Evolutionary conservation across 2,797 vertebrate genomes (phyloP).

Genomic region (Gymnodraco acuticeps): DNA sequence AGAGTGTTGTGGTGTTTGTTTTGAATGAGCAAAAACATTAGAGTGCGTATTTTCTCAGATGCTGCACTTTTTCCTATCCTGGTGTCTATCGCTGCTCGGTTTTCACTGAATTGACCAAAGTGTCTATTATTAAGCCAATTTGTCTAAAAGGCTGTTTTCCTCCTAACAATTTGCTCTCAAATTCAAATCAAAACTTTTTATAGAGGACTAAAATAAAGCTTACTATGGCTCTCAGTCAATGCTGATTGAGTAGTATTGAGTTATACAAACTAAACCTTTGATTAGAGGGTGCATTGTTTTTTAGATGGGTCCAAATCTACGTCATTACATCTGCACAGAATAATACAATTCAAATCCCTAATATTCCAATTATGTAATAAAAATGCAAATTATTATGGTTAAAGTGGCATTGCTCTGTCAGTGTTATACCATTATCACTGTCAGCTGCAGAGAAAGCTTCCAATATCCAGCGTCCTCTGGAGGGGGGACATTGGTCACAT

Average conservation of each 20-base stretch:
- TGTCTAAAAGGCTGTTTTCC: constrained; percentile 43
- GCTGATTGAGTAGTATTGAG: constrained; percentile 21
- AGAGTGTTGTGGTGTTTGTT: constrained; percentile 82
- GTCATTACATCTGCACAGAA: constrained; percentile 47
- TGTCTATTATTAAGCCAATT: constrained; percentile 59
- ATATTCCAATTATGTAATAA: constrained; percentile 67
- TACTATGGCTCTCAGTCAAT: constrained; percentile 30
- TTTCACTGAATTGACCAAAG: constrained; percentile 18
- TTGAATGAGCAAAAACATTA: constrained; percentile 83
- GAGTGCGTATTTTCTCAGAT: constrained; percentile 44
- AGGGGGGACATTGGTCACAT: constrained; percentile 48
- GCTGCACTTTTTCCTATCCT: constrained; percentile 59
- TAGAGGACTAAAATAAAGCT: constrained; percentile 30
- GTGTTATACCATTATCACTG: constrained; percentile 50
- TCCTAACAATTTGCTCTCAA: constrained; percentile 41
- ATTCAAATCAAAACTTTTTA: constrained; percentile 32
- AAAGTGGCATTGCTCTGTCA: constrained; percentile 57
- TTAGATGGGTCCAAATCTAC: constrained; percentile 51
- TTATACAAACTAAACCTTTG: constrained; percentile 52
- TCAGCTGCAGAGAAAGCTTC: constrained; percentile 44
- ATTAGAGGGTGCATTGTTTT: constrained; percentile 52
- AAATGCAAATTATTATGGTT: constrained; percentile 68
- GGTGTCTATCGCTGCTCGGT: constrained; percentile 45
- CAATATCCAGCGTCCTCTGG: constrained; percentile 54
- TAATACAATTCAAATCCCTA: constrained; percentile 46